Evolutionary conservation across 2,797 vertebrate species (phyloP).

Genomic region (Tachyglossus aculeatus): DNA sequence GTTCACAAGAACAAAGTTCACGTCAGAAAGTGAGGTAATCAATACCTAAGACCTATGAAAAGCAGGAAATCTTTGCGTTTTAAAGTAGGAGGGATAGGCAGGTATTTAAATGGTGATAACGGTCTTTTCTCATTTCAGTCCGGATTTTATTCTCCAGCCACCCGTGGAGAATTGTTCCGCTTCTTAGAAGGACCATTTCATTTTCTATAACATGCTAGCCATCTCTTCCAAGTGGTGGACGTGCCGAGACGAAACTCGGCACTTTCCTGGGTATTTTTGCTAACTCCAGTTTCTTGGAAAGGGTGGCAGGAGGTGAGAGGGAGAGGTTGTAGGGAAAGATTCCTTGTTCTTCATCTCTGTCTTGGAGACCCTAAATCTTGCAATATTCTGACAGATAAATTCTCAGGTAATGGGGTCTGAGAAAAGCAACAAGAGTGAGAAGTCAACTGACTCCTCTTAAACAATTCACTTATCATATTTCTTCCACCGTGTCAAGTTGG

Average conservation of each 20-base stretch:
- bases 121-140: constrained; percentile 49
- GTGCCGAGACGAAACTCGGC: constrained; percentile 43
- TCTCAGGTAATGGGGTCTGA: constrained; percentile 74
- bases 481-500: constrained; percentile 72
- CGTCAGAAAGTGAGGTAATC: neutral
- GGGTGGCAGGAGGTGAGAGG: too few relatives aligned
- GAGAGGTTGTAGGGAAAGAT: too few relatives aligned
- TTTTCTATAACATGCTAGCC: constrained; percentile 53
- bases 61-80: neutral
- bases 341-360: constrained; percentile 12
- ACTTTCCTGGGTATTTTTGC: constrained; percentile 53
- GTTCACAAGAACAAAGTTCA: neutral
- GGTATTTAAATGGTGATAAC: constrained; percentile 10
- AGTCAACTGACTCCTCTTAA: constrained; percentile 79
- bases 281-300: constrained; percentile 36
- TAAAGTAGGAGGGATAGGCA: neutral
- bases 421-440: constrained; percentile 71
- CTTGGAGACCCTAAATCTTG: constrained; percentile 60
- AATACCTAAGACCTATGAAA: constrained; percentile 29
- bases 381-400: constrained; percentile 65
- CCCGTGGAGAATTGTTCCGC: constrained; percentile 49
- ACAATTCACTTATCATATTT: constrained; percentile 79
- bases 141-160: constrained; percentile 51
- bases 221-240: constrained; percentile 47
- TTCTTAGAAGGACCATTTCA: constrained; percentile 53